phyloP scores from a whole-genome alignment of 2,888 invertebrate species.

The Acleris cristana region DNA sequence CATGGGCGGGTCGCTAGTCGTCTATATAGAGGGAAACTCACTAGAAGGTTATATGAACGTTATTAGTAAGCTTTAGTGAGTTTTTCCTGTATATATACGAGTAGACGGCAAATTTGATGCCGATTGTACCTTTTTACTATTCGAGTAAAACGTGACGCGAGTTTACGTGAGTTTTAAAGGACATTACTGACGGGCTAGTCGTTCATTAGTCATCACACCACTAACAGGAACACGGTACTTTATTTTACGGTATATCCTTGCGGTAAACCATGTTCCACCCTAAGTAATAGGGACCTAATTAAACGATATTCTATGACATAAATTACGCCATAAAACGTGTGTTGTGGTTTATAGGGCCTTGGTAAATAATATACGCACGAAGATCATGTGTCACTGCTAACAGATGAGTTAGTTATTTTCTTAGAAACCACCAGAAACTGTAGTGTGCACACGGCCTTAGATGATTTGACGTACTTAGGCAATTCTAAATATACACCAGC shows the following conservation, averaged over 20 bases:
- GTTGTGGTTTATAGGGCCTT: slow-evolving; percentile 8
- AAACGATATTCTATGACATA: not conserved
- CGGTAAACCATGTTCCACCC: not conserved
- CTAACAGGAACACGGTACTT: not conserved
- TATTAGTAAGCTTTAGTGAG: too few species aligned
- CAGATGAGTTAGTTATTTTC: slow-evolving; percentile 2
- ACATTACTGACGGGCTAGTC: not conserved
- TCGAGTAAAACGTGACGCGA: not conserved
- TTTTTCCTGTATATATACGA: too few species aligned
- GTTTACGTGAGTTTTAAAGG: not conserved
- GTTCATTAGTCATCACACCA: not conserved
- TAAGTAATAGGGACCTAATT: not conserved
- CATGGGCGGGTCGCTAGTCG: too few species aligned
- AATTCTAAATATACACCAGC: too few species aligned
- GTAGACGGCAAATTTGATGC: too few species aligned
- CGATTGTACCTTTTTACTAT: not conserved
- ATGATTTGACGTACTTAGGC: too few species aligned
- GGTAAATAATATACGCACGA: not conserved
- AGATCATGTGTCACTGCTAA: slow-evolving; percentile 3
- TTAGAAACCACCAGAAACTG: too few species aligned
- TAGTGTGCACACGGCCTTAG: too few species aligned
- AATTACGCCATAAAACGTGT: not conserved
- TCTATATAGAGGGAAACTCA: too few species aligned
- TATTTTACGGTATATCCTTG: not conserved
- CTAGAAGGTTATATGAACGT: too few species aligned